Evolutionary conservation across 2,113 vertebrate species (phyloP).

Genomic region (Microtus pennsylvanicus): DNA sequence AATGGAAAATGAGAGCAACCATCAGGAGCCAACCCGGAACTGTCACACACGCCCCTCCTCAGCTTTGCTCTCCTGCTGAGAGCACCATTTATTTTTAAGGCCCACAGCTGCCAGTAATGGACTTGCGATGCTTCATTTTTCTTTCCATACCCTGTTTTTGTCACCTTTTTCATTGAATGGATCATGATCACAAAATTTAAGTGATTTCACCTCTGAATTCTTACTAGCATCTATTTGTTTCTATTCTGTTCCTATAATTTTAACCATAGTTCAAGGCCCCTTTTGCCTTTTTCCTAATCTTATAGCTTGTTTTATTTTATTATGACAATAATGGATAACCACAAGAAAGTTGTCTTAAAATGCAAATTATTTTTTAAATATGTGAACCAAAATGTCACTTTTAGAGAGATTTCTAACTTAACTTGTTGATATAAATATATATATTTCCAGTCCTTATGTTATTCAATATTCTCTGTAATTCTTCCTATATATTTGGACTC

Average conservation of each 20-base stretch:
- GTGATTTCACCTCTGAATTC: background rate
- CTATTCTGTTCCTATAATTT: background rate
- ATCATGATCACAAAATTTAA: background rate
- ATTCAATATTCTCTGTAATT: background rate
- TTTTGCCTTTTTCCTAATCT: background rate
- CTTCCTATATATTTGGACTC: background rate
- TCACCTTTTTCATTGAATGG: background rate
- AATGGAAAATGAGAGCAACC: background rate
- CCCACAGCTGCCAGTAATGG: background rate
- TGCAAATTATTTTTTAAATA: background rate
- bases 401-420: background rate
- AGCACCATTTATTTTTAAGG: background rate
- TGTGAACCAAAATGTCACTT: background rate
- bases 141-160: background rate
- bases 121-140: background rate
- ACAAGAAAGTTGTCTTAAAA: conserved; percentile 37
- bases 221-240: background rate
- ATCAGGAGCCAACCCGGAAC: background rate
- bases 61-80: background rate
- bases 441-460: background rate
- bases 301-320: background rate
- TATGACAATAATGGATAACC: background rate
- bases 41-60: background rate
- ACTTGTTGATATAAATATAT: background rate
- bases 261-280: background rate